phyloP scores from a whole-genome alignment of 2,888 invertebrate species.

The Heliothis peltigera region DNA sequence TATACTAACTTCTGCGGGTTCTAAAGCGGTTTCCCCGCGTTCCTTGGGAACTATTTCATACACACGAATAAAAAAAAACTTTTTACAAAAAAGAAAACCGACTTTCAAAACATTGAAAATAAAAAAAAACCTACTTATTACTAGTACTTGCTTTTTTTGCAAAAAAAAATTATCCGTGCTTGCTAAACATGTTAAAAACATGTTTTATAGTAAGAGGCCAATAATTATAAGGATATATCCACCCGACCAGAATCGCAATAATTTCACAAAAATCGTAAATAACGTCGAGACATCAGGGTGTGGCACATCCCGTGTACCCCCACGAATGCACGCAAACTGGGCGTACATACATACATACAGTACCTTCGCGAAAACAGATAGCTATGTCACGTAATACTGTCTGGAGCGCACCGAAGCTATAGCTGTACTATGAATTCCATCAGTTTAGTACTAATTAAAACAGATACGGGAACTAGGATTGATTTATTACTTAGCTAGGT shows the following conservation, averaged over 20 bases:
- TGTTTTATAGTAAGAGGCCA: too few species aligned
- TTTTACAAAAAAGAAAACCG: too few species aligned
- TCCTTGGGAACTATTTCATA: too few species aligned
- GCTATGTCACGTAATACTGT: conserved; percentile 25
- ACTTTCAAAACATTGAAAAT: too few species aligned
- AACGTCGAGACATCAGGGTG: conserved; percentile 26
- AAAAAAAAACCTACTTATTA: too few species aligned
- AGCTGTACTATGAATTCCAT: conserved; percentile 10
- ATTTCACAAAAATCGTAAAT: conserved; percentile 26
- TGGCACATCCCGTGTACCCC: conserved; percentile 6
- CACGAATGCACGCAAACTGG: conserved; percentile 27
- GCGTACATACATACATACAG: conserved; percentile 3
- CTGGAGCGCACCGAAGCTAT: neutral
- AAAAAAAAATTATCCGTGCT: too few species aligned
- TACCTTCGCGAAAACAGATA: conserved; percentile 26
- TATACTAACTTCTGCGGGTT: too few species aligned
- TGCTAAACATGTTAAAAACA: too few species aligned
- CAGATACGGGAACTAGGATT: neutral
- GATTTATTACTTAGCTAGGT: conserved; percentile 5
- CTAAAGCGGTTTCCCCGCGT: too few species aligned
- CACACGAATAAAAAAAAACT: too few species aligned
- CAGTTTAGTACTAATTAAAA: conserved; percentile 3
- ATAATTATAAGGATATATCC: neutral
- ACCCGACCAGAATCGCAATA: neutral
- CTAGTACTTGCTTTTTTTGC: too few species aligned